A percentile compares a stretch with the other conserved stretches of the same genome.
Evolutionary conservation across 64 coral and sea anemone genomes (phyloP).

Genomic region (Montipora efflorescens): DNA sequence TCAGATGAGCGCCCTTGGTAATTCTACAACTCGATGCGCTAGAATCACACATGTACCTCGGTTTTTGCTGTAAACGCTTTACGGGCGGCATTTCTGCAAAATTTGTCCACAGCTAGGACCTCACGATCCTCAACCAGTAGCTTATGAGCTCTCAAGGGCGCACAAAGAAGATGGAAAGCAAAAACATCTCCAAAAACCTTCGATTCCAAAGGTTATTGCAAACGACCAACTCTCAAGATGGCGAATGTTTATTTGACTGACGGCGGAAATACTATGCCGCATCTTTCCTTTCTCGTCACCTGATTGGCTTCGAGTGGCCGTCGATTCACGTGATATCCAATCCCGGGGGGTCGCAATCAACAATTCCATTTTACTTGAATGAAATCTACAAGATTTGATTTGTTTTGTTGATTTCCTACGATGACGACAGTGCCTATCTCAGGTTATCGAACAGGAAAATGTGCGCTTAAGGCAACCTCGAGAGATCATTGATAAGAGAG

Average conservation of each 20-base stretch:
- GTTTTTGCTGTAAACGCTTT: conserved; percentile 16
- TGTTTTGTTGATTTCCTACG: neutral
- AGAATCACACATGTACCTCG: conserved; percentile 28
- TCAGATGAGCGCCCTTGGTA: neutral
- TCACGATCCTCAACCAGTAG: conserved; percentile 13
- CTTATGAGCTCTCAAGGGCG: neutral
- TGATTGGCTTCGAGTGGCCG: conserved; percentile 34
- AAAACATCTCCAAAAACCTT: conserved; percentile 20
- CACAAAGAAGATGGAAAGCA: neutral
- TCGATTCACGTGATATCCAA: conserved; percentile 7
- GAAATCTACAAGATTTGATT: conserved; percentile 2
- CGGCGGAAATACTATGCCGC: conserved; percentile 5
- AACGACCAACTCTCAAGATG: conserved; percentile 20
- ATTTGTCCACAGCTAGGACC: neutral
- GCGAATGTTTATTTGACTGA: conserved; percentile 30
- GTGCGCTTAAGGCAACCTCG: neutral
- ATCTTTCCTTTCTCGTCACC: neutral
- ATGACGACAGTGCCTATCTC: neutral
- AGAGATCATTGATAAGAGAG: conserved; percentile 6
- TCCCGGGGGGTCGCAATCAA: neutral
- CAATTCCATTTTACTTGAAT: neutral
- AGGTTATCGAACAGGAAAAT: neutral
- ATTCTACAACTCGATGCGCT: neutral
- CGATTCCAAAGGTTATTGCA: conserved; percentile 23
- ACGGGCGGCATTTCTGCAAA: conserved; percentile 21